Conservation (phyloP, 23 tunicate genomes). For the Phallusia fumigata region DNA sequence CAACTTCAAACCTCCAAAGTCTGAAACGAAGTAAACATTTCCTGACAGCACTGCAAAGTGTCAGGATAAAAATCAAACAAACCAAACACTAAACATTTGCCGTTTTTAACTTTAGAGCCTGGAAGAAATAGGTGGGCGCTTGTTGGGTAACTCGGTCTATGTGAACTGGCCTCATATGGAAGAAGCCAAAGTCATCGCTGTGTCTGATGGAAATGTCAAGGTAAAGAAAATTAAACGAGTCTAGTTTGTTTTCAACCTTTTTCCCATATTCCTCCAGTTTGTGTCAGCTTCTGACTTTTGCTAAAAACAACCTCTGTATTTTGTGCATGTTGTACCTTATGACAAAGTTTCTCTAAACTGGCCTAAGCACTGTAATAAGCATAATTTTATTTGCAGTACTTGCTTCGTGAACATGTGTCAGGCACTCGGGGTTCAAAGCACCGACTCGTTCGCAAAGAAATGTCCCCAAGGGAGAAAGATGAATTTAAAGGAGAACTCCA, state of each 20-base stretch:
- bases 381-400: slow-evolving; percentile 8
- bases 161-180: slow-evolving; percentile 99
- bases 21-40: no score
- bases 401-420: slow-evolving; percentile 36
- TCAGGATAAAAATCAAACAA: no score
- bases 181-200: slow-evolving; percentile 90
- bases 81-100: no score
- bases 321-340: neutral
- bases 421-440: slow-evolving; percentile 56
- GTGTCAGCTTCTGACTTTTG: no score
- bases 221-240: no score
- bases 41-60: no score
- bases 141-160: slow-evolving; percentile 70
- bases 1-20: no score
- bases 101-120: no score
- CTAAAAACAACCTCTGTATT: no score
- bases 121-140: slow-evolving; percentile 48
- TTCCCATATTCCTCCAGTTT: neutral
- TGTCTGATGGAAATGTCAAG: slow-evolving; percentile 74
- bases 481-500: slow-evolving; percentile 30
- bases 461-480: slow-evolving; percentile 26
- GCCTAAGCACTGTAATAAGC: neutral
- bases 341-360: no score
- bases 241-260: neutral
- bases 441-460: slow-evolving; percentile 32